Conservation (phyloP, 2,797 vertebrate genomes). For the Chelidonichthys spinosus region DNA sequence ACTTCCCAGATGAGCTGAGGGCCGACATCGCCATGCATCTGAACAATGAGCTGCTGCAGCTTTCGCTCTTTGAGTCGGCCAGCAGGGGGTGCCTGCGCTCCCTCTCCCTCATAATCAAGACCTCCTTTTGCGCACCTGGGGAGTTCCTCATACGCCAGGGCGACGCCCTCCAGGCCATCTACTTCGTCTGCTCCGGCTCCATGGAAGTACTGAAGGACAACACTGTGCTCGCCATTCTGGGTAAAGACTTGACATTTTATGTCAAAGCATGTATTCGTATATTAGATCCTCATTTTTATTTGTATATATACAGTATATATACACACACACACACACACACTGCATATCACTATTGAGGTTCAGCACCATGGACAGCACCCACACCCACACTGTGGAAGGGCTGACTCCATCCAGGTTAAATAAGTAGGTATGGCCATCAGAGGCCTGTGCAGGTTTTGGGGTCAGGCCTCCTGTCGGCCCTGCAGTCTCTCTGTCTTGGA, state of each 20-base stretch:
- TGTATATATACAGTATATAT: not conserved
- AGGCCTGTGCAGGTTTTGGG: fast-evolving
- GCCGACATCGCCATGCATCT: conserved; percentile 98
- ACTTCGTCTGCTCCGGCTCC: conserved; percentile 97
- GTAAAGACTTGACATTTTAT: conserved; percentile 68
- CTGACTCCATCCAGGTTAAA: not conserved
- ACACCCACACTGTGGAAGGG: not conserved
- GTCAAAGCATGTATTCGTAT: not conserved
- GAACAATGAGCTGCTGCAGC: conserved; percentile 95
- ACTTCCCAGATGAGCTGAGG: conserved; percentile 95
- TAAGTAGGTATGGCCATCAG: not conserved
- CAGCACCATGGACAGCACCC: conserved; percentile 43
- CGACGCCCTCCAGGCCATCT: conserved; percentile 96
- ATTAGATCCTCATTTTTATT: not conserved
- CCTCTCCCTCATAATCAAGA: conserved; percentile 97
- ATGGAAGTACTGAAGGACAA: conserved; percentile 98
- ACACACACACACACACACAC: not conserved
- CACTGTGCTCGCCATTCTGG: conserved; percentile 95
- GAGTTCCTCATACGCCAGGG: conserved; percentile 97
- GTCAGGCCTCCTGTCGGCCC: not conserved
- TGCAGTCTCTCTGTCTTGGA: conserved; percentile 36
- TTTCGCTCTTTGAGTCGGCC: conserved; percentile 94
- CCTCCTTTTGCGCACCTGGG: conserved; percentile 95
- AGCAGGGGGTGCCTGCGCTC: conserved; percentile 97
- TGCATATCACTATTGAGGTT: not conserved